Evolutionary conservation across 2,113 vertebrate species (phyloP).

Genomic region (Eptesicus fuscus): DNA sequence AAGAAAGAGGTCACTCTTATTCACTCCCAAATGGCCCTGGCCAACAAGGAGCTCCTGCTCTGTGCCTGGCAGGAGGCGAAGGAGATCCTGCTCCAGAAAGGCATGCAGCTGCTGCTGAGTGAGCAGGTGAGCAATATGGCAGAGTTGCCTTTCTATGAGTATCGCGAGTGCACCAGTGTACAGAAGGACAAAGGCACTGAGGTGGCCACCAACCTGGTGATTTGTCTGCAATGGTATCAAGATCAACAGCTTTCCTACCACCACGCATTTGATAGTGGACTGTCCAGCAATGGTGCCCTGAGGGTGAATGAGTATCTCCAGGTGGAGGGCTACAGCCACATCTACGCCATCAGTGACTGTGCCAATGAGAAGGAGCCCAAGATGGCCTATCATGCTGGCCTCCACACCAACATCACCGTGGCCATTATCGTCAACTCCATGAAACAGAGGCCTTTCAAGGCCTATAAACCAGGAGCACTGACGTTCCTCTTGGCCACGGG

Average conservation of each 20-base stretch:
- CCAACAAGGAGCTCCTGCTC: conserved; percentile 85
- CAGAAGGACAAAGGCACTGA: conserved; percentile 83
- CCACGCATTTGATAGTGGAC: conserved; percentile 72
- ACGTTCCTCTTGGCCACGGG: conserved; percentile 93
- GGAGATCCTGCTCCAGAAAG: conserved; percentile 90
- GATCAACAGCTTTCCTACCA: conserved; percentile 88
- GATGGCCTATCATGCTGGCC: conserved; percentile 90
- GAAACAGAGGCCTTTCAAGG: conserved; percentile 82
- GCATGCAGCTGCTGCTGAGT: conserved; percentile 88
- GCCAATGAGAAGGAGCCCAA: conserved; percentile 87
- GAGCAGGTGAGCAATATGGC: conserved; percentile 85
- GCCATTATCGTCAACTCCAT: conserved; percentile 90
- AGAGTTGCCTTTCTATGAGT: conserved; percentile 81
- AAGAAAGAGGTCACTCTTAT: conserved; percentile 92
- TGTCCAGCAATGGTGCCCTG: conserved; percentile 84
- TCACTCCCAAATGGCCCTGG: conserved; percentile 85
- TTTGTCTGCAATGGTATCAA: conserved; percentile 89
- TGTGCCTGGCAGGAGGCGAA: conserved; percentile 86
- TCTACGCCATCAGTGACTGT: conserved; percentile 93
- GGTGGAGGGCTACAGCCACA: conserved; percentile 85
- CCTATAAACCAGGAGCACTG: conserved; percentile 87
- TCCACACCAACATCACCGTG: conserved; percentile 84
- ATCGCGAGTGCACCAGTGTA: conserved; percentile 80
- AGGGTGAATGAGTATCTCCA: conserved; percentile 90
- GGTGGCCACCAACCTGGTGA: conserved; percentile 85